phyloP scores from a whole-genome alignment of 2,797 vertebrate genomes.

The Garrulus glandarius region DNA sequence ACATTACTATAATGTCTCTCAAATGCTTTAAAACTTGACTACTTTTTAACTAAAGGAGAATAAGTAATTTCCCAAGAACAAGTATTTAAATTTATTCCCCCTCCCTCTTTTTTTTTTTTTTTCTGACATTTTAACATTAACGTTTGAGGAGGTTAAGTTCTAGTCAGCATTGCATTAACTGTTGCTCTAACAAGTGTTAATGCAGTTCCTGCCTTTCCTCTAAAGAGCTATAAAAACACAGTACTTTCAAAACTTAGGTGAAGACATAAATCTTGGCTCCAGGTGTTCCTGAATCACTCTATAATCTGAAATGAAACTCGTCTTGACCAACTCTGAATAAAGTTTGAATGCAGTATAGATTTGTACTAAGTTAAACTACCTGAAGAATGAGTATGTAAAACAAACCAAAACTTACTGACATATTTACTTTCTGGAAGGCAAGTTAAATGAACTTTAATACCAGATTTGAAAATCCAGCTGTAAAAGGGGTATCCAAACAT shows the following conservation, averaged over 20 bases:
- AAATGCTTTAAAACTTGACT: neutral
- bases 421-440: constrained; percentile 66
- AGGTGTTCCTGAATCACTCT: constrained; percentile 77
- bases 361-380: constrained; percentile 55
- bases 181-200: constrained; percentile 76
- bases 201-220: constrained; percentile 78
- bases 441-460: constrained; percentile 67
- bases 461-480: constrained; percentile 74
- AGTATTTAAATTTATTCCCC: neutral
- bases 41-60: neutral
- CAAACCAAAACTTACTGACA: constrained; percentile 67
- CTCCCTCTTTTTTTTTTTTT: neutral
- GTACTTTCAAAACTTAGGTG: constrained; percentile 72
- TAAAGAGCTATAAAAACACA: constrained; percentile 73
- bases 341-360: constrained; percentile 45
- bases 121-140: constrained; percentile 41
- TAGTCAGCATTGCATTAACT: constrained; percentile 72
- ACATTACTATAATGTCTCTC: neutral
- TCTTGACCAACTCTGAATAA: constrained; percentile 56
- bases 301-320: constrained; percentile 61
- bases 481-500: constrained; percentile 54
- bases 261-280: constrained; percentile 76
- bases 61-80: neutral
- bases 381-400: constrained; percentile 53
- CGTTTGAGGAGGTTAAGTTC: constrained; percentile 54